Evolutionary conservation across 2,888 invertebrate species (phyloP).

Genomic region (Mystacides longicornis): DNA sequence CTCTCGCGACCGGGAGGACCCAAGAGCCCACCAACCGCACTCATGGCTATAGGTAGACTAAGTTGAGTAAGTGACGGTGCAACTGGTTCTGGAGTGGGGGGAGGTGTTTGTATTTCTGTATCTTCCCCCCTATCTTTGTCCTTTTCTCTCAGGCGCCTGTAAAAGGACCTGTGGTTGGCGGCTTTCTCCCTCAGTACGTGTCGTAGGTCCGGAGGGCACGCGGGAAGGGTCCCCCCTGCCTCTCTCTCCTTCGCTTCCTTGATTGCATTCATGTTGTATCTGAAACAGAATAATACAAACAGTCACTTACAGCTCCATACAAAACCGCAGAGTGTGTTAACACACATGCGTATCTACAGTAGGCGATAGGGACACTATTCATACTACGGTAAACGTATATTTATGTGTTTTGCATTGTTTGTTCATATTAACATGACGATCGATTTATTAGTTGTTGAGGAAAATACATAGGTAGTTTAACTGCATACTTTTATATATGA

Average conservation of each 20-base stretch:
- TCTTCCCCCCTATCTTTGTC: neutral
- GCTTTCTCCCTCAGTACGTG: constrained; percentile 46
- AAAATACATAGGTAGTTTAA: too few species aligned
- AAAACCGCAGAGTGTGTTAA: too few species aligned
- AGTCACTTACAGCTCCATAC: too few species aligned
- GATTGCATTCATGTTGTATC: neutral
- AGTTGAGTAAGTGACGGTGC: constrained; percentile 34
- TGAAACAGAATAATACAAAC: neutral
- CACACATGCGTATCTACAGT: too few species aligned
- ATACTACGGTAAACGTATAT: too few species aligned
- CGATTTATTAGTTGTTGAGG: too few species aligned
- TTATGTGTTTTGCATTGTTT: too few species aligned
- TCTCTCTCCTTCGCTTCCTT: neutral
- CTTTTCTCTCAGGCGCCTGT: constrained; percentile 30
- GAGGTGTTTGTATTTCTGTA: neutral
- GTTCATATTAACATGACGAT: too few species aligned
- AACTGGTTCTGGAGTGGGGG: constrained; percentile 24
- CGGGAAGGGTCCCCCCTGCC: neutral
- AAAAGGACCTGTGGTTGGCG: constrained; percentile 45
- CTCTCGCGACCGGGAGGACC: constrained; percentile 6
- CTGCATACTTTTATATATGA: too few species aligned
- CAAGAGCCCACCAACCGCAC: neutral
- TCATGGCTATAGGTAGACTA: constrained; percentile 3
- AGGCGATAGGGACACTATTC: too few species aligned
- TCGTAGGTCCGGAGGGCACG: constrained; percentile 36